Conservation (phyloP, 2,797 vertebrate species). For the Lemur catta region DNA sequence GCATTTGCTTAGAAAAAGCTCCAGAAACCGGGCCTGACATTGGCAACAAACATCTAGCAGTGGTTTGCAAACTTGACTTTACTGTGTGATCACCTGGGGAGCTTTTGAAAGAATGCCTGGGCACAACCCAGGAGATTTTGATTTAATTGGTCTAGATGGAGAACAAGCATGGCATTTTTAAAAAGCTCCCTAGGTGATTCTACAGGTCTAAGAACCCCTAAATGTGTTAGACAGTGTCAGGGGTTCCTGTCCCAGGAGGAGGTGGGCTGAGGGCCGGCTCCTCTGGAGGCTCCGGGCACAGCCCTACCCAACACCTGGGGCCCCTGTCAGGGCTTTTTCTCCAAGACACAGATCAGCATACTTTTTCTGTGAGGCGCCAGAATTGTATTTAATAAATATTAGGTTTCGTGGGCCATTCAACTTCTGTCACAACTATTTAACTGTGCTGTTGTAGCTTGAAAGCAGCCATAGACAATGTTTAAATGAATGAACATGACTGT, state of each 20-base stretch:
- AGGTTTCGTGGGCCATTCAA: background rate
- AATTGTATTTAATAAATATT: background rate
- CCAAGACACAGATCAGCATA: background rate
- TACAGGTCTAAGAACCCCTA: background rate
- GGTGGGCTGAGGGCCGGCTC: background rate
- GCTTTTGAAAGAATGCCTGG: background rate
- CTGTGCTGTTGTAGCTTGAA: background rate
- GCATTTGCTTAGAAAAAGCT: slow-evolving; percentile 15
- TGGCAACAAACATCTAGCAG: background rate
- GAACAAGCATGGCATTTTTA: background rate
- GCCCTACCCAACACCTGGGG: background rate
- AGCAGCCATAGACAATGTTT: background rate
- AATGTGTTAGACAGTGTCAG: background rate
- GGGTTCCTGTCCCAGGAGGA: background rate
- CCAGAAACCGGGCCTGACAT: slow-evolving; percentile 9
- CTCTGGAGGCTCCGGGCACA: background rate
- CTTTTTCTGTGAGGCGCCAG: background rate
- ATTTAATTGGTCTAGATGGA: slow-evolving; percentile 11
- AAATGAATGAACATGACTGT: background rate
- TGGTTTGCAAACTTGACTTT: background rate
- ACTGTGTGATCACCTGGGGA: background rate
- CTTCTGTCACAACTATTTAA: background rate
- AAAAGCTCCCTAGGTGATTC: background rate
- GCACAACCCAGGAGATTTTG: background rate
- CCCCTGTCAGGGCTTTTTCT: background rate